Conservation (phyloP, 2,888 invertebrate genomes). For the Drosophila putrida region DNA sequence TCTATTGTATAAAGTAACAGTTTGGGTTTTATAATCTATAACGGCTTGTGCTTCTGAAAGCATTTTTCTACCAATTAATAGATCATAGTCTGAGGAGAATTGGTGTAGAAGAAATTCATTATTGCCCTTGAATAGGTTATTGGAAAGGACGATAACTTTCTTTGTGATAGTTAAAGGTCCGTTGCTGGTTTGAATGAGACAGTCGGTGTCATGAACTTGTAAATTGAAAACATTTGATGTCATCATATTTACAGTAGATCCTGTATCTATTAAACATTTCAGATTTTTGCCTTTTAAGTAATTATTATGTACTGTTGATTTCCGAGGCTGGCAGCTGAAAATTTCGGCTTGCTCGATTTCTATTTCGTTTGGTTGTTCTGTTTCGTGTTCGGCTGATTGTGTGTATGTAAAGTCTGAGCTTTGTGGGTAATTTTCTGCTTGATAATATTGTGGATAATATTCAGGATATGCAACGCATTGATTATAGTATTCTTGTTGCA, state of each 20-base stretch:
- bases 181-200: constrained; percentile 15
- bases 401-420: not conserved
- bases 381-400: too few species aligned
- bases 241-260: constrained; percentile 24
- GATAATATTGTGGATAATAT: not conserved
- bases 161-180: constrained; percentile 15
- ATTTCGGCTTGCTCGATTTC: constrained; percentile 16
- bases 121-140: constrained; percentile 13
- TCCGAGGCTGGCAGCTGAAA: constrained; percentile 20
- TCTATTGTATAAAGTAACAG: constrained; percentile 1
- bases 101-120: constrained; percentile 11
- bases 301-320: constrained; percentile 7
- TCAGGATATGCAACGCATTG: not conserved
- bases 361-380: too few species aligned
- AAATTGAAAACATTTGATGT: constrained; percentile 15
- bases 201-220: constrained; percentile 11
- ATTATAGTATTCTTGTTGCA: not conserved
- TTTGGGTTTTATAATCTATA: constrained; percentile 9
- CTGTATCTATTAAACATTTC: constrained; percentile 19
- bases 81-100: constrained; percentile 11
- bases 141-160: constrained; percentile 9
- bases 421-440: not conserved
- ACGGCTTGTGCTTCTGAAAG: constrained; percentile 10
- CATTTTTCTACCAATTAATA: constrained; percentile 13
- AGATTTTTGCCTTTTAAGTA: constrained; percentile 1